A percentile compares a stretch with the other conserved stretches of the same genome.
phyloP scores from a whole-genome alignment of 2,113 vertebrate species.

The Salminus brasiliensis region DNA sequence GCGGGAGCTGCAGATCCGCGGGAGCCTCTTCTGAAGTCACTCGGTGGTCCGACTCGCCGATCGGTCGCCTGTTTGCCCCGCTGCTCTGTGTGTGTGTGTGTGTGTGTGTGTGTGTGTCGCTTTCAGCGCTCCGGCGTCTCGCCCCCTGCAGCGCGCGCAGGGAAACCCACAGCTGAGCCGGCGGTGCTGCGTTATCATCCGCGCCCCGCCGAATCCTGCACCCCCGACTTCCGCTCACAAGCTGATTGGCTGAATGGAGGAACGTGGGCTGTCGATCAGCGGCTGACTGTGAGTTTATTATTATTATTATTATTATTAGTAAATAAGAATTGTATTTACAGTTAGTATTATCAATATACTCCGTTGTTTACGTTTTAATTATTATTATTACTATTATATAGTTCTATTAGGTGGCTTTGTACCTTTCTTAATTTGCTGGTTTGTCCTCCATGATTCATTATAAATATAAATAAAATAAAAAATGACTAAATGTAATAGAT shows the following conservation, averaged over 20 bases:
- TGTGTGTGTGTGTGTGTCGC: not conserved
- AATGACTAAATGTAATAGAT: too few species aligned
- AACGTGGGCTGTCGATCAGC: not conserved
- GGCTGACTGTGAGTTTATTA: not conserved
- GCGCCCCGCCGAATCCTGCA: not conserved
- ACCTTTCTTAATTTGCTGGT: too few species aligned
- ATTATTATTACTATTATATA: too few species aligned
- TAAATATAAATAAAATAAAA: too few species aligned
- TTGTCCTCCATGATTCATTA: too few species aligned
- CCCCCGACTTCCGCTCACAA: not conserved
- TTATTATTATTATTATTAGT: not conserved
- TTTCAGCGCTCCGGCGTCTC: conserved; percentile 19
- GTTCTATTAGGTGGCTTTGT: too few species aligned
- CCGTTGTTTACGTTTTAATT: too few species aligned
- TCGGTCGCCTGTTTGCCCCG: not conserved
- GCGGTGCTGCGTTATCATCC: not conserved
- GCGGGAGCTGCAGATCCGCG: not conserved
- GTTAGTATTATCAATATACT: not conserved
- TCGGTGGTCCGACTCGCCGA: not conserved
- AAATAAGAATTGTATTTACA: not conserved
- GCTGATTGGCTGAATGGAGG: not conserved
- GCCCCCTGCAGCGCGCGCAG: conserved; percentile 34
- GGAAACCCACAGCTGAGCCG: conserved; percentile 25
- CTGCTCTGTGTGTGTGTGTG: not conserved
- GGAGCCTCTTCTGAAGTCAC: not conserved